phyloP scores from a whole-genome alignment of 2,113 vertebrate genomes.

The Callopanchax toddi region DNA sequence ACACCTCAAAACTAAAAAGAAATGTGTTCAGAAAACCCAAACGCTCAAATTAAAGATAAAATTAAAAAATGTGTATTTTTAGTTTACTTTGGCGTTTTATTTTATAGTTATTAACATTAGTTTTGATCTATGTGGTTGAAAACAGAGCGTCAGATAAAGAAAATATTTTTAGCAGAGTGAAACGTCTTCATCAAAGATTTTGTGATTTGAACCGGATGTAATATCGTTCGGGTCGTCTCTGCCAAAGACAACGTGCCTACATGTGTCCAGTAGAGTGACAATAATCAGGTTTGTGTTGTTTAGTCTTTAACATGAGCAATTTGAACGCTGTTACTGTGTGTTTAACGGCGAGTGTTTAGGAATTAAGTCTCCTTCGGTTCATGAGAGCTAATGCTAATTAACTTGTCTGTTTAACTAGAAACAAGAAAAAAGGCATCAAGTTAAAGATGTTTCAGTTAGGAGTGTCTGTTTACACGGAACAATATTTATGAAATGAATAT shows the following conservation, averaged over 20 bases:
- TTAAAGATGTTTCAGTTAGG: no score
- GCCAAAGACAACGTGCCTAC: neutral
- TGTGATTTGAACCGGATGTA: constrained; percentile 40
- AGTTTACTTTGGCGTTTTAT: no score
- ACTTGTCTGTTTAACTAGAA: neutral
- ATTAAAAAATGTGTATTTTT: no score
- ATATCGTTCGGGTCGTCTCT: neutral
- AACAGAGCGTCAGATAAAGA: neutral
- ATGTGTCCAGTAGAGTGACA: neutral
- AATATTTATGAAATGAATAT: no score
- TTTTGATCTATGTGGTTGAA: neutral
- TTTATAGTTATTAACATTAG: neutral
- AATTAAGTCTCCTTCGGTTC: neutral
- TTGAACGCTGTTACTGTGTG: neutral
- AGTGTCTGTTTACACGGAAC: no score
- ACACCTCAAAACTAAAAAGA: neutral
- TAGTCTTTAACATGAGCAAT: neutral
- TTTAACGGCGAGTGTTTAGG: neutral
- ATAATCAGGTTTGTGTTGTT: constrained; percentile 26
- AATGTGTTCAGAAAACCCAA: no score
- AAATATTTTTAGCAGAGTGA: neutral
- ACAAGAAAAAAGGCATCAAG: neutral
- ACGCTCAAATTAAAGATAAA: neutral
- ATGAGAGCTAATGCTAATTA: neutral
- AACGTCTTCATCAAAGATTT: neutral